A percentile compares a stretch with the other conserved stretches of the same genome.
These are phyloP conservation scores for Trypoxylus dichotomus DNA, from an alignment of 1,140 invertebrate species.

Conservation along the genomic window DNA sequence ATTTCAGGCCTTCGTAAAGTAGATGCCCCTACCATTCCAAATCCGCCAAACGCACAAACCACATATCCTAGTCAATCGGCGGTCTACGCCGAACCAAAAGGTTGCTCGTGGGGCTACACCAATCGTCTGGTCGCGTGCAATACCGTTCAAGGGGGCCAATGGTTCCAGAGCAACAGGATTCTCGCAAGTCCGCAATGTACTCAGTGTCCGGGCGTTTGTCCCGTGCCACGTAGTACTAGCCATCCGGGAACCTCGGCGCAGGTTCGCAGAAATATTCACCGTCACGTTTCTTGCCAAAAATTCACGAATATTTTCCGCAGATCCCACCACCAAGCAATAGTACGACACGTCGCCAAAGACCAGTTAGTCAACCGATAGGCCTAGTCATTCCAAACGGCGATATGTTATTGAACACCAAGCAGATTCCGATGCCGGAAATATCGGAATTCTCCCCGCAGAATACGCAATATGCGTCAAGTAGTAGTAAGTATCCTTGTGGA, in stretches of 20 bases:
- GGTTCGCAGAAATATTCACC: conserved; percentile 19
- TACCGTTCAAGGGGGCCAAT: conserved; percentile 44
- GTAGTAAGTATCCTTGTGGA: conserved; percentile 56
- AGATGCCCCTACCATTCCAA: conserved; percentile 35
- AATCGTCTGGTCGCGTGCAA: conserved; percentile 47
- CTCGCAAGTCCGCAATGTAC: conserved; percentile 50
- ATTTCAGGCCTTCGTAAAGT: conserved; percentile 48
- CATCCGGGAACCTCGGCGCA: conserved; percentile 45
- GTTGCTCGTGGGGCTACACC: conserved; percentile 52
- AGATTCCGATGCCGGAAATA: conserved; percentile 55
- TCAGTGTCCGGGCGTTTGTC: conserved; percentile 50
- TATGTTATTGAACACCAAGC: conserved; percentile 40
- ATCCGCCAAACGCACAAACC: conserved; percentile 39
- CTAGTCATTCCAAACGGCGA: conserved; percentile 45
- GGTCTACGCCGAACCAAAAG: conserved; percentile 52
- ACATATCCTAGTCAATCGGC: conserved; percentile 48
- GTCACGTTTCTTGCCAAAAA: too few species aligned
- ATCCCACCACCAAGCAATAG: background rate
- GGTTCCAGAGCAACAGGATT: conserved; percentile 50
- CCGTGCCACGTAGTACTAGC: conserved; percentile 50
- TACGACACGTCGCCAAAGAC: conserved; percentile 46
- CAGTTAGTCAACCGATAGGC: conserved; percentile 52
- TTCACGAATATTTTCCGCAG: background rate
- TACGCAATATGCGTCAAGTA: conserved; percentile 65
- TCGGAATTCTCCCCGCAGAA: conserved; percentile 57